Evolutionary conservation across 64 coral and sea anemone genomes (phyloP).

Genomic region (Cladopsammia gracilis): DNA sequence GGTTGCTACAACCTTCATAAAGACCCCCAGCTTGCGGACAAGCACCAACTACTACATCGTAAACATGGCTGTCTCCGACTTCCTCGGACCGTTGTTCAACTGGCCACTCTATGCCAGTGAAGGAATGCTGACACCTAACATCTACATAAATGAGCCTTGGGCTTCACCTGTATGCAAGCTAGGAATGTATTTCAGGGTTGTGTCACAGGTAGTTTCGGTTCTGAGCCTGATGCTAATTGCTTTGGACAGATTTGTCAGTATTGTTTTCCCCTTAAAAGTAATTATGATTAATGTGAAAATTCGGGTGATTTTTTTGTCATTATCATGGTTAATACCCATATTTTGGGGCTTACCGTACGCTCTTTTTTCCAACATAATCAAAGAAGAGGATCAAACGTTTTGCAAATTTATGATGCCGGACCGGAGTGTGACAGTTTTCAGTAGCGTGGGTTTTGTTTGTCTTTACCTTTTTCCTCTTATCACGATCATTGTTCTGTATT

Average conservation of each 20-base stretch:
- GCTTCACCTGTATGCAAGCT: not conserved
- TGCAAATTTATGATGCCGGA: not conserved
- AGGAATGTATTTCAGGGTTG: not conserved
- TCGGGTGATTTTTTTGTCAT: not conserved
- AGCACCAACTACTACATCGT: slow-evolving; percentile 28
- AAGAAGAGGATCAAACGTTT: not conserved
- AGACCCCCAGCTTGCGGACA: not conserved
- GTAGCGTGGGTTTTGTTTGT: not conserved
- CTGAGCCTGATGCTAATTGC: slow-evolving; percentile 1
- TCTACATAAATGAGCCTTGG: not conserved
- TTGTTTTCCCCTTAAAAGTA: not conserved
- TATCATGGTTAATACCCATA: not conserved
- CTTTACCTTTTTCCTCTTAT: not conserved
- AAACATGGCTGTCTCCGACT: not conserved
- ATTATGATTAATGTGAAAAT: not conserved
- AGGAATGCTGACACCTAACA: not conserved
- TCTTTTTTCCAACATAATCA: not conserved
- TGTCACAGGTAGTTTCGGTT: not conserved
- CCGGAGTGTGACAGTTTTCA: not conserved
- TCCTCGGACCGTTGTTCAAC: not conserved
- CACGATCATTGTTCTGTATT: not conserved
- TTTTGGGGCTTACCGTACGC: not conserved
- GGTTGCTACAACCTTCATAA: not conserved
- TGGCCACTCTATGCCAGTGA: slow-evolving; percentile 4
- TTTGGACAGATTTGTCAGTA: not conserved